phyloP scores from a whole-genome alignment of 2,888 invertebrate species.

The Leistus spinibarbis region DNA sequence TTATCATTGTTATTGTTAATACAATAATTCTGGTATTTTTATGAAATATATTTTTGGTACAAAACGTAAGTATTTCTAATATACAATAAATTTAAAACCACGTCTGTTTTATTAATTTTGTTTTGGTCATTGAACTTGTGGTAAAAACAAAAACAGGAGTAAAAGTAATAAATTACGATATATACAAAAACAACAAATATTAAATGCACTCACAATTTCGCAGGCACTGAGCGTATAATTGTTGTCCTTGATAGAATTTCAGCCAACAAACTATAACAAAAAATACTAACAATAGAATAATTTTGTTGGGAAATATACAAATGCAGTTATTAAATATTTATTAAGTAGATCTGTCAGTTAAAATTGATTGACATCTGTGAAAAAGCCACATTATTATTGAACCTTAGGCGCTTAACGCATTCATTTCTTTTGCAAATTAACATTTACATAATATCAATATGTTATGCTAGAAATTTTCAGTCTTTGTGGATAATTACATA shows the following conservation, averaged over 20 bases:
- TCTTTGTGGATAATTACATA: not conserved
- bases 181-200: not conserved
- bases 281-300: constrained; percentile 15
- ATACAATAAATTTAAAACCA: not conserved
- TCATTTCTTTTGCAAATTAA: not conserved
- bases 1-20: no score
- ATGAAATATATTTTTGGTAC: no score
- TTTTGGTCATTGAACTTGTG: not conserved
- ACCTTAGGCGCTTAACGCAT: not conserved
- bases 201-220: not conserved
- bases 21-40: no score
- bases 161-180: not conserved
- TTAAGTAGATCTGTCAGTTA: constrained; percentile 6
- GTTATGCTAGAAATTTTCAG: not conserved
- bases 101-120: not conserved
- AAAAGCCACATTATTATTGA: not conserved
- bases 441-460: not conserved
- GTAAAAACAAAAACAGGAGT: not conserved
- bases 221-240: not conserved
- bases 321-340: constrained; percentile 2
- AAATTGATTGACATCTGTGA: constrained; percentile 21
- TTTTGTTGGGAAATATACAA: constrained; percentile 4
- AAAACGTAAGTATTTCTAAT: no score
- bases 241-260: not conserved
- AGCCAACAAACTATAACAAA: constrained; percentile 4